Base-by-base conservation (phyloP, 2,888 invertebrate species). In the Oxytorus armatus region DNA sequence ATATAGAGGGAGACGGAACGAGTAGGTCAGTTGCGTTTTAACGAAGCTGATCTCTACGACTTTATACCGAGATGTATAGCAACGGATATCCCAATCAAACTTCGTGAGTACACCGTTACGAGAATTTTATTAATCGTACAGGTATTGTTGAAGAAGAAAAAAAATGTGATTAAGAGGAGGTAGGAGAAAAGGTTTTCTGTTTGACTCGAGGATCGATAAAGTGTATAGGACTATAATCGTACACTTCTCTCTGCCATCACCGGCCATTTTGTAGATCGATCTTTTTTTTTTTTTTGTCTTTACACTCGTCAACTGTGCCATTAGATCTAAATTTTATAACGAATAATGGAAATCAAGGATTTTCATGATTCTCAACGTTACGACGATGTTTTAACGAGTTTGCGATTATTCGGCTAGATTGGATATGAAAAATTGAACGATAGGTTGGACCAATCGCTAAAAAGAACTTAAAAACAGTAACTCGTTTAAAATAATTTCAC, bases 61-160 rank as follows among this genome's bases (percentile, higher is more conserved):
- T n/a, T n/a, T n/a, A 70, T 68, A 80, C 79, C 51, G 80, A 85
- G 79, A 91, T 91, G 92, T 91, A 91, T 84, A 89, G 81, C 85
- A 90, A 89, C 86, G 88, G 87, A 84, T 91, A 90, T 86, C 86
- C 89, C 85, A 89, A 88, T 88, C 90, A 90, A 85, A 89, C 87
- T 83, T 89, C 90, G 92, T 91, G 83, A 87, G 90, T 88, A 82
- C n/a, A 42, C n/a, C 25, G 51, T 49, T n/a, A 21, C 5, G 8
- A 44, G 10, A 39, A n/a, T 39, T 8, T 66, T 36, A 4, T 25
- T 11, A 8, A 18, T 59, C 16, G 10, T 39, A n/a, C 53, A 21
- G 10, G 5, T 23, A 23, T 4, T 23, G 29, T 33, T 39, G 18
- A 42, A 11, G 53, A 21, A n/a, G n/a, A n/a, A n/a, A n/a, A n/a